Conservation (phyloP, 1,140 invertebrate genomes). For the Ostrea edulis region DNA sequence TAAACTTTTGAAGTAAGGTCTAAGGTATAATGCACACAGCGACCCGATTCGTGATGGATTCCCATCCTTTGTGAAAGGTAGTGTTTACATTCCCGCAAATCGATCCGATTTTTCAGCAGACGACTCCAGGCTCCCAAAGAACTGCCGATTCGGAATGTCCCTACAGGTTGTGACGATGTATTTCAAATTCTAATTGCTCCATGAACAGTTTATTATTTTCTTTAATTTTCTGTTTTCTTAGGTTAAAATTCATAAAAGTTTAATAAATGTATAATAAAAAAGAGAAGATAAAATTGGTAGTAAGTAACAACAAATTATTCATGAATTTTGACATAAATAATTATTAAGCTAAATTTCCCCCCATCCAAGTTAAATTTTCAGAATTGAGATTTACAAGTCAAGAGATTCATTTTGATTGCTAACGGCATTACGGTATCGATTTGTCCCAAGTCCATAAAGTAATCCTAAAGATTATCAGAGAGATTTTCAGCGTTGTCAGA, state of each 20-base stretch:
- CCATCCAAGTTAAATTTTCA: neutral
- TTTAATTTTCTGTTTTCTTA: neutral
- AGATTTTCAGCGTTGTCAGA: slow-evolving; percentile 7
- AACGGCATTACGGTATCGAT: slow-evolving; percentile 21
- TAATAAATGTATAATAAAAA: neutral
- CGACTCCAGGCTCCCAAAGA: slow-evolving; percentile 25
- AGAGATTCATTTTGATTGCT: slow-evolving; percentile 18
- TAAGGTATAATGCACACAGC: slow-evolving; percentile 34
- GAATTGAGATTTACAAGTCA: slow-evolving; percentile 5
- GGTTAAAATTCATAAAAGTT: neutral
- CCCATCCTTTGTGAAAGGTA: slow-evolving; percentile 34
- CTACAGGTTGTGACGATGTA: neutral
- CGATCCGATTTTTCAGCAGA: slow-evolving; percentile 29
- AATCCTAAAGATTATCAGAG: slow-evolving; percentile 32
- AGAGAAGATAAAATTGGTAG: neutral
- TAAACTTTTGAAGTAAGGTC: slow-evolving; percentile 27
- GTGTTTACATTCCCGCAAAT: slow-evolving; percentile 29
- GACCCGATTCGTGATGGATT: slow-evolving; percentile 27
- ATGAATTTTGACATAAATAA: neutral
- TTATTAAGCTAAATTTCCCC: neutral
- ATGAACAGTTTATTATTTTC: neutral
- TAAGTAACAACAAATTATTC: too few relatives aligned
- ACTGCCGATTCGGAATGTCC: neutral
- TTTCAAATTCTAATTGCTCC: neutral
- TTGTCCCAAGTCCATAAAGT: slow-evolving; percentile 23